Evolutionary conservation across 2,113 vertebrate genomes (phyloP).

Genomic region (human): DNA sequence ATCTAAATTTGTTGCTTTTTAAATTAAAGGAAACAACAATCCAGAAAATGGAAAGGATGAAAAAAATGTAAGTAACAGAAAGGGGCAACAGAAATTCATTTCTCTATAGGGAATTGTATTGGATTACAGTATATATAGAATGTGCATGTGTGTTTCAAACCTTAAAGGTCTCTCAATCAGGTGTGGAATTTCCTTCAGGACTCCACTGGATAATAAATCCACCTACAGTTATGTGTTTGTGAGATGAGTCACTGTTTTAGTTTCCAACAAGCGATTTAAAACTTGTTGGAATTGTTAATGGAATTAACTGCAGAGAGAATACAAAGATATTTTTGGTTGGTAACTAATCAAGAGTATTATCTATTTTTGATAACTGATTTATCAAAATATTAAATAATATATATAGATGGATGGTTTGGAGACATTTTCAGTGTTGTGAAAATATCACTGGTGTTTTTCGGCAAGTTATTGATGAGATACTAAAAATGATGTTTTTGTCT

Average conservation of each 20-base stretch:
- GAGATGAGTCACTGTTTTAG: slow-evolving; percentile 79
- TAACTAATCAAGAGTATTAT: slow-evolving; percentile 58
- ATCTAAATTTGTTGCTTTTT: slow-evolving; percentile 82
- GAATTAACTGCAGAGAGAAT: slow-evolving; percentile 67
- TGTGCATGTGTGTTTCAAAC: slow-evolving; percentile 79
- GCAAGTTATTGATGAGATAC: neutral
- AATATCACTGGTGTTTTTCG: neutral
- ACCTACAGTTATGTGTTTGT: slow-evolving; percentile 77
- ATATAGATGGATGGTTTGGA: neutral
- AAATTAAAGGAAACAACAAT: slow-evolving; percentile 89
- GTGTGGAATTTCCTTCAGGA: slow-evolving; percentile 84
- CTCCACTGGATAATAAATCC: slow-evolving; percentile 82
- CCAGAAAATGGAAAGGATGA: slow-evolving; percentile 90
- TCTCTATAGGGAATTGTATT: slow-evolving; percentile 75
- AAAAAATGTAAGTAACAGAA: slow-evolving; percentile 91
- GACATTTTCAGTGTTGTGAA: neutral
- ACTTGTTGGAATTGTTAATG: slow-evolving; percentile 53
- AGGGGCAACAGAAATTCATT: slow-evolving; percentile 80
- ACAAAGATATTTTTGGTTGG: slow-evolving; percentile 61
- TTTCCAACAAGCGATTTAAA: slow-evolving; percentile 75
- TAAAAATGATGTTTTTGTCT: neutral
- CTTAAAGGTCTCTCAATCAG: slow-evolving; percentile 79
- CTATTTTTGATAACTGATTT: slow-evolving; percentile 51
- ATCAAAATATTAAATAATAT: slow-evolving; percentile 8
- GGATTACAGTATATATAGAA: slow-evolving; percentile 62